phyloP scores from a whole-genome alignment of 53 echinoderm and acorn worm species.

The Echinarachnius parma region DNA sequence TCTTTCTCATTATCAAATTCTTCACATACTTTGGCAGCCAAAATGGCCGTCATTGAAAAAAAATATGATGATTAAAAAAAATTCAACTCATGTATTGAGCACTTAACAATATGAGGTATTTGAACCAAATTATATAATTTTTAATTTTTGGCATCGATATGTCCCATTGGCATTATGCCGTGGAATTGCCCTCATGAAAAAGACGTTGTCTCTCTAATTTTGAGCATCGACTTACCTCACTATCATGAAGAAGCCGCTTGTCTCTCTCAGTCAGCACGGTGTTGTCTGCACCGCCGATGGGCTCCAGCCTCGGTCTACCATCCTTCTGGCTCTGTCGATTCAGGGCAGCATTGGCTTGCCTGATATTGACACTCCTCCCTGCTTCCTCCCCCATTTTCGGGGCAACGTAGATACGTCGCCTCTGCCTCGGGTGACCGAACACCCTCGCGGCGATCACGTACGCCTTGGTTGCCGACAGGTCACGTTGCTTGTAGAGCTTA shows the following conservation, averaged over 20 bases:
- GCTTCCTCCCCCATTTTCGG: slow-evolving; percentile 68
- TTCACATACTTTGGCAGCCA: too few species aligned
- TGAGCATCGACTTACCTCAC: slow-evolving; percentile 44
- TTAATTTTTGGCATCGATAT: too few species aligned
- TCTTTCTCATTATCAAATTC: too few species aligned
- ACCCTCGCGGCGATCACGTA: slow-evolving; percentile 66
- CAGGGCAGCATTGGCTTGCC: slow-evolving; percentile 42
- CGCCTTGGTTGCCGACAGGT: slow-evolving; percentile 67
- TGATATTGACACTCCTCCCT: slow-evolving; percentile 43
- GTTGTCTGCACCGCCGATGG: slow-evolving; percentile 31
- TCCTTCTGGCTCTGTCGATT: slow-evolving; percentile 1
- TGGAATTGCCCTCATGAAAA: too few species aligned
- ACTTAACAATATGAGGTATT: too few species aligned
- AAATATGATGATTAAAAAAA: too few species aligned
- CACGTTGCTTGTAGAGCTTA: slow-evolving; percentile 77
- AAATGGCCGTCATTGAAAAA: too few species aligned
- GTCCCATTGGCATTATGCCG: neutral
- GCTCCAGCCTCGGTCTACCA: slow-evolving; percentile 23
- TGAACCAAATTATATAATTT: too few species aligned
- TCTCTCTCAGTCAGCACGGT: slow-evolving; percentile 72
- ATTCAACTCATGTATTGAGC: too few species aligned
- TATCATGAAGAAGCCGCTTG: slow-evolving; percentile 60
- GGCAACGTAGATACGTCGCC: slow-evolving; percentile 65
- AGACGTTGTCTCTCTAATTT: too few species aligned
- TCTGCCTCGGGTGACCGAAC: slow-evolving; percentile 60